These are phyloP conservation scores for Enchytraeus crypticus DNA, from an alignment of 2,888 invertebrate genomes.

Conservation along the genomic window DNA sequence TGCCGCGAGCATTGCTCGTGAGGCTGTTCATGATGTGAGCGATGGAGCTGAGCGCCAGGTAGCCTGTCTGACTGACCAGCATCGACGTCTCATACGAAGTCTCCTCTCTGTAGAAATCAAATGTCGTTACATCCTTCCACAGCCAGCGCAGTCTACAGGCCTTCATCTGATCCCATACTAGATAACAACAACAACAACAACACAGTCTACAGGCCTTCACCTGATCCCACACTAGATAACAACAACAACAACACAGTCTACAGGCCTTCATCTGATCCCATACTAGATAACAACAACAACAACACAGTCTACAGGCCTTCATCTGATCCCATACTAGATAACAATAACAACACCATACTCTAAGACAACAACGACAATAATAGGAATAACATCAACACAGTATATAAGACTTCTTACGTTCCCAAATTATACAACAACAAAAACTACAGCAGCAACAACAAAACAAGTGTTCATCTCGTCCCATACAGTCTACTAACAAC, in stretches of 20 bases:
- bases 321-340: constrained; percentile 78
- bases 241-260: not conserved
- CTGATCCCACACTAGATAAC: constrained; percentile 73
- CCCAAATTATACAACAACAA: constrained; percentile 63
- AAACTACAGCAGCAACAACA: constrained; percentile 70
- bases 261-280: constrained; percentile 73
- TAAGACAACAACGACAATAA: not conserved
- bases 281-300: constrained; percentile 55
- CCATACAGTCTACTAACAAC: no score
- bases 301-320: constrained; percentile 73
- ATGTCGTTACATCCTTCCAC: constrained; percentile 84
- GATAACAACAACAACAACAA: constrained; percentile 25
- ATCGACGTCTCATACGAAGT: constrained; percentile 62
- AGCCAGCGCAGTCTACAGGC: constrained; percentile 75
- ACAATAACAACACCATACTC: constrained; percentile 61
- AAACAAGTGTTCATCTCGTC: constrained; percentile 75
- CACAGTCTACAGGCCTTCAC: constrained; percentile 52
- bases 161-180: constrained; percentile 83
- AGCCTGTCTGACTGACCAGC: constrained; percentile 61
- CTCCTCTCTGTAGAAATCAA: constrained; percentile 71
- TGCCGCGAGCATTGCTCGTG: constrained; percentile 66
- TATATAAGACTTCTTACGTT: constrained; percentile 61
- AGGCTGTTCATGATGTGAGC: constrained; percentile 81
- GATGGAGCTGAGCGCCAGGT: constrained; percentile 66
- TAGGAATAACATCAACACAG: no score